Base-by-base conservation (phyloP, 2,113 vertebrate species). In the Cyprinodon variegatus region DNA sequence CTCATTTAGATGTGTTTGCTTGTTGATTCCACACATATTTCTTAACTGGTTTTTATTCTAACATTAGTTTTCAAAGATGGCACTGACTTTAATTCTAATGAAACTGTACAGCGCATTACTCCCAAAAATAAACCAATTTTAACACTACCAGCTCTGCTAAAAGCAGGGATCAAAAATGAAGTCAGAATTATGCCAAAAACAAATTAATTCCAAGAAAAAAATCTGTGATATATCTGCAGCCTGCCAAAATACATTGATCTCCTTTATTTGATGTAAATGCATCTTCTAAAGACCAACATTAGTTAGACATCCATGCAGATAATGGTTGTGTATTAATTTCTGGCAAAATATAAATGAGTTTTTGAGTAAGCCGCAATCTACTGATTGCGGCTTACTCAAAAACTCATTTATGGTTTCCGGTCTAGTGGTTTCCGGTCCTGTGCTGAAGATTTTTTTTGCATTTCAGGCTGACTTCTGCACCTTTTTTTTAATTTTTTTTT, bases 401-500 rank as follows among this genome's bases (percentile, higher is more conserved):
- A 29, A 29, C 29, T 29, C 29, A 29, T 29, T 29, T 29, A 29
- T 29, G 29, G 29, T 29, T 29, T 29, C 29, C 29, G 29, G 29
- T 29, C 29, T 29, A 29, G 29, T 29, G 29, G 29, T 29, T 29
- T 29, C 29, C 29, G 29, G 29, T 29, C 29, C 29, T 29, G 29
- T 29, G 38, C 61, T 72, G 63, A 81, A 69, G 70, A 59, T 66
- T 76, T 36, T 81, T n/a, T 37, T 74, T 41, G 46, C 64, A 36
- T 72, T 75, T 43, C 22, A 11, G 63, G 29, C 57, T 81, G 77
- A 83, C 80, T 88, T 81, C 61, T 66, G 69, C 62, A 70, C 64
- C 67, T 39, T 72, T 66, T 77, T 70, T 53, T 62, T 39, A n/a
- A n/a, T n/a, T n/a, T n/a, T 53, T 43, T 50, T 60, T 17, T 61